Percentiles rank a stretch among this genome's conserved stretches.
Conservation (phyloP, 2,888 invertebrate species). For the Smittia sp. region DNA sequence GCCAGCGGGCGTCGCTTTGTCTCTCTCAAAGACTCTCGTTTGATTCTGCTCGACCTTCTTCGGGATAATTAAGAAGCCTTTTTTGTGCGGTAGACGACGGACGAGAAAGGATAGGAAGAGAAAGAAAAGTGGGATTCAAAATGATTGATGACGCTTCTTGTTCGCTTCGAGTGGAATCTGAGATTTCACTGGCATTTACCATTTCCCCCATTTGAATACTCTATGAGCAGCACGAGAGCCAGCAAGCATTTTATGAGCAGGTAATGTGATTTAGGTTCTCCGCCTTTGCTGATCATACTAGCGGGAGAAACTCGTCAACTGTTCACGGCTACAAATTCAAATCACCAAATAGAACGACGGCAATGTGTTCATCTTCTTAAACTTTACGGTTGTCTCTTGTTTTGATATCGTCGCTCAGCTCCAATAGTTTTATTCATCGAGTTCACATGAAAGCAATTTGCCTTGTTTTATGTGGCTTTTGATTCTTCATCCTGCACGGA, state of each 20-base stretch:
- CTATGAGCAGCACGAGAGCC: slow-evolving; percentile 31
- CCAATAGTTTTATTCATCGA: background rate
- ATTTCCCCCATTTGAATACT: slow-evolving; percentile 38
- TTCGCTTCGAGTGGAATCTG: background rate
- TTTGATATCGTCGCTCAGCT: slow-evolving; percentile 8
- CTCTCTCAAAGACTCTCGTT: slow-evolving; percentile 30
- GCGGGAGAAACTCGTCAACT: background rate
- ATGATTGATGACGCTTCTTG: slow-evolving; percentile 12
- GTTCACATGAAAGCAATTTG: background rate
- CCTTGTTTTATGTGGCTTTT: background rate
- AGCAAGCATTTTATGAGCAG: slow-evolving; percentile 39
- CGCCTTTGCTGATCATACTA: slow-evolving; percentile 35
- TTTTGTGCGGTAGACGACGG: no score
- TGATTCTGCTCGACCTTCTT: slow-evolving; percentile 37
- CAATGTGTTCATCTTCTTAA: background rate
- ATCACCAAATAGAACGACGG: background rate
- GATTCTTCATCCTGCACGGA: background rate
- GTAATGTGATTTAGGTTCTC: slow-evolving; percentile 35
- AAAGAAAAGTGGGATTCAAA: background rate
- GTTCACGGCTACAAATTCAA: no score
- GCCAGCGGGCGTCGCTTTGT: slow-evolving; percentile 12
- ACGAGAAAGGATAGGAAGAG: background rate
- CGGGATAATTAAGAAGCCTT: slow-evolving; percentile 40
- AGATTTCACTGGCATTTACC: slow-evolving; percentile 26
- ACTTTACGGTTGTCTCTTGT: background rate